Evolutionary conservation across 2,888 invertebrate genomes (phyloP).

Genomic region (Clivina fossor): DNA sequence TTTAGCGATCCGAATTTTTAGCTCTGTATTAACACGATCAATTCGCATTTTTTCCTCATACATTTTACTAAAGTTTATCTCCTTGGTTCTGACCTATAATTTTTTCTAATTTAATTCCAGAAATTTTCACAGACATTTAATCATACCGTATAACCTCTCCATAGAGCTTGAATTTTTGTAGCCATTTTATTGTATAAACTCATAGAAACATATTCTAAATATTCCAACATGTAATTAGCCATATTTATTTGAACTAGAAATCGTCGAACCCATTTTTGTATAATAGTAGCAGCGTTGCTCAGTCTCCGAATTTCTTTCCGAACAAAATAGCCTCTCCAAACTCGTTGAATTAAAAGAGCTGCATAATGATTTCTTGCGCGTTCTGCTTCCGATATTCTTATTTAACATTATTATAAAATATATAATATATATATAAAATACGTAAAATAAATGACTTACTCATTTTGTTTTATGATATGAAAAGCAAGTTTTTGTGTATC

Average conservation of each 20-base stretch:
- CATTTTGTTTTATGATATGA: conserved; percentile 17
- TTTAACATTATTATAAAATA: not conserved
- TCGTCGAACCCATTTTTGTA: conserved; percentile 49
- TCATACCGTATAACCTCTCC: conserved; percentile 47
- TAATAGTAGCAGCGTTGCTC: conserved; percentile 43
- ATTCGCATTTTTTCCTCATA: conserved; percentile 25
- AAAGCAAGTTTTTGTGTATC: conserved; percentile 38
- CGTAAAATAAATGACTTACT: conserved; percentile 12
- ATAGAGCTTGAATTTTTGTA: conserved; percentile 49
- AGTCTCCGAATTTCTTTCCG: conserved; percentile 43
- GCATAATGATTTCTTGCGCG: conserved; percentile 42
- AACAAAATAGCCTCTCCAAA: conserved; percentile 45
- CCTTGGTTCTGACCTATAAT: conserved; percentile 38
- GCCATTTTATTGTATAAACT: conserved; percentile 45
- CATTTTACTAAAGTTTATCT: conserved; percentile 38
- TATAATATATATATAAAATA: not conserved
- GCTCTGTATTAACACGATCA: conserved; percentile 23
- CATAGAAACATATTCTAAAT: conserved; percentile 20
- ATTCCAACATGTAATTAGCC: conserved; percentile 37
- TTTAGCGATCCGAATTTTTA: conserved; percentile 21
- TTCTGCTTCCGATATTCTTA: not conserved
- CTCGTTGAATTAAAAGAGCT: conserved; percentile 48
- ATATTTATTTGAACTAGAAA: conserved; percentile 45
- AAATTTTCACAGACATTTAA: not conserved
- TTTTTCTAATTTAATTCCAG: not conserved